Evolutionary conservation across 2,888 invertebrate species (phyloP).

Genomic region (Xiphydria camelus): DNA sequence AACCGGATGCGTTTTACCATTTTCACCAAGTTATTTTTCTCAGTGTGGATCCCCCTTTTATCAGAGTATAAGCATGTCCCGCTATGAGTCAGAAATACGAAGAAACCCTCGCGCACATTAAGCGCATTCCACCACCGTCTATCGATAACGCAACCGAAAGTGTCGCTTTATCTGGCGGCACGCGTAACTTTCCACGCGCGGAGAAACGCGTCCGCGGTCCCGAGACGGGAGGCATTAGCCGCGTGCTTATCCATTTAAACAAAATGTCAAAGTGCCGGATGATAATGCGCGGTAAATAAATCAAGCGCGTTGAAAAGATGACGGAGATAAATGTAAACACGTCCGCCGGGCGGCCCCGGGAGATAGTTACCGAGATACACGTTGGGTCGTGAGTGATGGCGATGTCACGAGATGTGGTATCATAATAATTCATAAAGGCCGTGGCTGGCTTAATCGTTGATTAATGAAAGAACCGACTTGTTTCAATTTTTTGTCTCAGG

Average conservation of each 20-base stretch:
- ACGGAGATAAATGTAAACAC: constrained; percentile 57
- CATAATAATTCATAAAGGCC: constrained; percentile 57
- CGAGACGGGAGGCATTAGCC: constrained; percentile 35
- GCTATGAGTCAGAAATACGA: no score
- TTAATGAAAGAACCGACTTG: constrained; percentile 52
- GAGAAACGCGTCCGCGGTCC: background rate
- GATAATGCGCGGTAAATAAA: constrained; percentile 55
- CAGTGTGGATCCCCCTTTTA: no score
- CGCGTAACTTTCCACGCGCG: background rate
- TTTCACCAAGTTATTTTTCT: no score
- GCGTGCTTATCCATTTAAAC: constrained; percentile 55
- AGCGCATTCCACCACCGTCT: no score
- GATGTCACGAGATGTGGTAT: constrained; percentile 56
- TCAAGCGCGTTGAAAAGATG: constrained; percentile 57
- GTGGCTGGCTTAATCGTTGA: constrained; percentile 53
- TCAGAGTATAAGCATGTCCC: no score
- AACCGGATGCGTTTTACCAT: no score
- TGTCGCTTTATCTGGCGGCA: no score
- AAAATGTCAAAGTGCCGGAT: constrained; percentile 57
- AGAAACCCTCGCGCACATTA: no score
- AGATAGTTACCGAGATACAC: constrained; percentile 48
- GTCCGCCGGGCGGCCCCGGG: constrained; percentile 38
- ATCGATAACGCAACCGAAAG: no score
- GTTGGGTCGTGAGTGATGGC: constrained; percentile 54
- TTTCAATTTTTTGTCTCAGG: constrained; percentile 35